A percentile compares a stretch with the other conserved stretches of the same genome.
phyloP scores from a whole-genome alignment of 2,888 invertebrate species.

The Calameuta idolon region DNA sequence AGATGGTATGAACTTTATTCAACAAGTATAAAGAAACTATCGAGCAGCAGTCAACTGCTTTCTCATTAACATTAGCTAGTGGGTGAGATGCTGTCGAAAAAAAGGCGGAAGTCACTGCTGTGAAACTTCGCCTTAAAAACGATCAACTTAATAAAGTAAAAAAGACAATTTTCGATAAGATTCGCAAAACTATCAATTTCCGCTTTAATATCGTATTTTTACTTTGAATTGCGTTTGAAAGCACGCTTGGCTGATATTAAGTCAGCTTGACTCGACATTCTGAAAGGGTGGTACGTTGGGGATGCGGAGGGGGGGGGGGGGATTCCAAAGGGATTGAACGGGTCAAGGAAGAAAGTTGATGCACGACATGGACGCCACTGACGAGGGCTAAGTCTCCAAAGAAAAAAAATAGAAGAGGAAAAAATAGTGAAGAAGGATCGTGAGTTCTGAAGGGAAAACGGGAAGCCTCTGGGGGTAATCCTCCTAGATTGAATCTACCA shows the following conservation, averaged over 20 bases:
- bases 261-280: slow-evolving; percentile 18
- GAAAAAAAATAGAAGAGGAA: neutral
- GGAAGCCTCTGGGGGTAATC: slow-evolving; percentile 39
- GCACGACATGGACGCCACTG: neutral
- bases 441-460: neutral
- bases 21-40: neutral
- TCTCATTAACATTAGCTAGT: neutral
- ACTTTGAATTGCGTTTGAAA: neutral
- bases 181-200: neutral
- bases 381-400: neutral
- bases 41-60: neutral
- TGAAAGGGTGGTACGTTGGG: slow-evolving; percentile 8
- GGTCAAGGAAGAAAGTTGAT: neutral
- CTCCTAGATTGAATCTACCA: slow-evolving; percentile 53
- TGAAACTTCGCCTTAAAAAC: neutral
- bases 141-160: neutral
- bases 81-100: neutral
- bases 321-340: neutral
- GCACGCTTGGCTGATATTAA: slow-evolving; percentile 21
- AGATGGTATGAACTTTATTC: neutral
- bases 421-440: slow-evolving; percentile 1
- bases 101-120: neutral
- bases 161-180: neutral
- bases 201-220: neutral
- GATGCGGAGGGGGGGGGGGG: neutral